Evolutionary conservation across 2,797 vertebrate species (phyloP), one percentile per base, ranked within the genome.

Genomic region (Buceros bicornis): DNA sequence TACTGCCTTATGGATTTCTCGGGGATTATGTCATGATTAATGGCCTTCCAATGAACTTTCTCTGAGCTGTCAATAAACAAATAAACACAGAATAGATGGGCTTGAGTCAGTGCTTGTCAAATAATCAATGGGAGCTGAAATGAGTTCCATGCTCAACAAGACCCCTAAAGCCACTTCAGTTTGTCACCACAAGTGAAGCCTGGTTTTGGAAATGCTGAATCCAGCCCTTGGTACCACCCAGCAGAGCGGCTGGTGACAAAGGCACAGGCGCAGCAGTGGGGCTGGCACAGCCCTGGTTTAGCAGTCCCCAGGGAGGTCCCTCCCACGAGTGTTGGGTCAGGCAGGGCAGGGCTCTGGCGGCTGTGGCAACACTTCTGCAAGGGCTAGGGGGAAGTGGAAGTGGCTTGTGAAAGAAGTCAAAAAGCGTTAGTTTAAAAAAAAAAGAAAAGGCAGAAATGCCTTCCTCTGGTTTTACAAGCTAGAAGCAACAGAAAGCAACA

Each of bases 291-390:
- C 71, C 42, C 57, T 11, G 26, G 4, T 8, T 31, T 17, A 24
- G 35, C 69, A 42, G 11, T 50, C 17, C 51, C 69, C 2, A 0
- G 40, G 2, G 26, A 61, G 8, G 3, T 42, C 43, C 5, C 1
- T 42, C 19, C 35, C 15, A 1, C 0, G 1, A 35, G 31, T 6
- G 1, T 12, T 1, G 0, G 37, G 4, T 5, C 3, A 0, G 29
- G 45, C 29, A 69, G 0, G 26, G 45, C n/a, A 69, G 51, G 45
- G 64, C 64, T 73, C 72, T 33, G 65, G 50, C 73, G 92, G 78
- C 82, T 90, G 60, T 42, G 78, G 64, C 53, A 84, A 64, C 24
- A n/a, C 8, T 31, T 70, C 76, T 40, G 85, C 93, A 60, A 47
- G 29, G 31, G 67, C 60, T 16, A 31, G 12, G 47, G 54, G 83